A percentile compares a stretch with the other conserved stretches of the same genome.
phyloP scores from a whole-genome alignment of 2,113 vertebrate species.

The Trinectes maculatus region DNA sequence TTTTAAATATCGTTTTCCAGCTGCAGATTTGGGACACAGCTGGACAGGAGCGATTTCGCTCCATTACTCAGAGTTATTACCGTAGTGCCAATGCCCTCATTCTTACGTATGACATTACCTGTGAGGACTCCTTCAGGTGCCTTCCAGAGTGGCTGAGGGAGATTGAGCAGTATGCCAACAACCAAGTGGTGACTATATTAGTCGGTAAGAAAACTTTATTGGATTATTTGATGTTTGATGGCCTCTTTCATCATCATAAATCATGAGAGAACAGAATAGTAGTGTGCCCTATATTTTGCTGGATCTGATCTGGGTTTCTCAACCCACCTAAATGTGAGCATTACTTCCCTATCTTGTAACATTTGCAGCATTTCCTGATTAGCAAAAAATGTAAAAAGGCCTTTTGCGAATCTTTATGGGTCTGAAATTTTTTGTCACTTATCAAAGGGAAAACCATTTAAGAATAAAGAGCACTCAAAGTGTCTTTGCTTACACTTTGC shows the following conservation, averaged over 20 bases:
- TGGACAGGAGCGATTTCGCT: constrained; percentile 96
- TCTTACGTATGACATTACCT: constrained; percentile 98
- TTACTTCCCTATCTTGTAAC: not conserved
- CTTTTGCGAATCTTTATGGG: no score
- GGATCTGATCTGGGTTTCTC: constrained; percentile 2
- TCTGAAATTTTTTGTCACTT: no score
- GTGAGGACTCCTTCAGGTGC: constrained; percentile 98
- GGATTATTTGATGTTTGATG: no score
- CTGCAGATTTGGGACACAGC: constrained; percentile 99
- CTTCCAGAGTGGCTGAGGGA: constrained; percentile 98
- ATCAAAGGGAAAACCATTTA: no score
- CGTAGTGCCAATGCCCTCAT: constrained; percentile 98
- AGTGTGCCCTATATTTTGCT: not conserved
- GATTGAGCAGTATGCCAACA: constrained; percentile 98
- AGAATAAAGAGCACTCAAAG: no score
- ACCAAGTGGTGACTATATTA: constrained; percentile 97
- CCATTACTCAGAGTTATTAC: constrained; percentile 99
- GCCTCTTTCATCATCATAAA: not conserved
- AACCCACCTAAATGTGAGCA: no score
- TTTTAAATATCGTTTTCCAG: constrained; percentile 83
- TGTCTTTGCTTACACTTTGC: constrained; percentile 10
- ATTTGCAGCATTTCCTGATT: not conserved
- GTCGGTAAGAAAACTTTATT: constrained; percentile 87
- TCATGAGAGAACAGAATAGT: not conserved
- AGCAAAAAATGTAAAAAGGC: no score